Evolutionary conservation across 2,888 invertebrate species (phyloP).

Genomic region (Galeopsomyia nigrocyanea): DNA sequence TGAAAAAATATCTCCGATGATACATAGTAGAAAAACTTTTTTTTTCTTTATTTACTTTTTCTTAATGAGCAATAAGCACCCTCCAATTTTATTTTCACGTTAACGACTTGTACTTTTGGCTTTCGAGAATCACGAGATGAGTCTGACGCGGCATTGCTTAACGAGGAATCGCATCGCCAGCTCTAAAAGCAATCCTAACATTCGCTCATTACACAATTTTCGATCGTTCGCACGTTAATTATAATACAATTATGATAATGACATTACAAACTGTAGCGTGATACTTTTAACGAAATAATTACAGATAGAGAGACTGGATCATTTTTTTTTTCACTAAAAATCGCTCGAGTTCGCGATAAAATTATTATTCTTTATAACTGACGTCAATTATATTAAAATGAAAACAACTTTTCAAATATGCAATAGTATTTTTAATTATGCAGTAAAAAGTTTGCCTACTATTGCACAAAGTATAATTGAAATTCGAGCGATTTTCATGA

Average conservation of each 20-base stretch:
- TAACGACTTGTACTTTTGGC: constrained; percentile 56
- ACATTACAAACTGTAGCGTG: constrained; percentile 44
- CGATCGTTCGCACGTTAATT: constrained; percentile 33
- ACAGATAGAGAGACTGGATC: constrained; percentile 45
- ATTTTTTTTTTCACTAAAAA: constrained; percentile 37
- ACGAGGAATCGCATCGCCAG: constrained; percentile 48
- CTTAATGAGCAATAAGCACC: constrained; percentile 50
- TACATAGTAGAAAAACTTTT: constrained; percentile 45
- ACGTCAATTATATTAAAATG: no score
- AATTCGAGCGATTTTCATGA: constrained; percentile 43
- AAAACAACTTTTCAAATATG: no score
- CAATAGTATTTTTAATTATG: no score
- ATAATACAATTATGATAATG: constrained; percentile 46
- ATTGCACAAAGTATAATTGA: background rate
- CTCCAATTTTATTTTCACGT: constrained; percentile 48
- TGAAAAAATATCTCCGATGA: constrained; percentile 51
- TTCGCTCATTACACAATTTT: constrained; percentile 39
- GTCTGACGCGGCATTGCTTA: constrained; percentile 41
- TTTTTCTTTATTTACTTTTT: constrained; percentile 41
- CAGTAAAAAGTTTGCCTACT: no score
- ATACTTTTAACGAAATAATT: constrained; percentile 40
- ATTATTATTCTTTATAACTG: no score
- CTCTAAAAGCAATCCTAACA: constrained; percentile 53
- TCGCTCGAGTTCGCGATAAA: constrained; percentile 35
- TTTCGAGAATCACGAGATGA: constrained; percentile 52